Base-by-base conservation (phyloP, 2,797 vertebrate species). In the Lutjanus campechanus region DNA sequence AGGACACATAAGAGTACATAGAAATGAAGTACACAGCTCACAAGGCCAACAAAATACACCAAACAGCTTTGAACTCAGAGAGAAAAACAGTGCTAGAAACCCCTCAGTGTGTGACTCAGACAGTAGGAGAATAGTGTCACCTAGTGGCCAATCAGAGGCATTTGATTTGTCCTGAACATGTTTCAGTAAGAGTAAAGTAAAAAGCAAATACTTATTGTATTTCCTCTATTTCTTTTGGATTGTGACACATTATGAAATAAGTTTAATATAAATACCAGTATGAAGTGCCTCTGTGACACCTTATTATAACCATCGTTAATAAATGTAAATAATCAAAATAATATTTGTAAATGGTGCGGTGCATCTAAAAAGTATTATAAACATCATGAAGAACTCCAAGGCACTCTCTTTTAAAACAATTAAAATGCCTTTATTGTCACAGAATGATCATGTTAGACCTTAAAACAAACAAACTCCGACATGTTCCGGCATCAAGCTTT, bases 41-140 rank as follows among this genome's bases (percentile, higher is more conserved):
- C 51, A 60, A 70, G 69, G 60, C 43, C 62, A 54, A 19, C 17
- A 36, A 11, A 2, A 43, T 36, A 53, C 53, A 54, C 3, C 66
- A 19, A 1, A 19, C 40, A 70, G 56, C 36, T 64, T 16, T 83
- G 20, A 73, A 41, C 66, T 20, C 4, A 49, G 15, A 29, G 11
- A 46, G 22, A 29, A 56, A 73, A 5, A n/a, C 44, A 73, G 13
- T 0, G 11, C 43, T 6, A 43, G 20, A 58, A 41, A 36, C 11
- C 17, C 17, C 17, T 53, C 11, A 54, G 22, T 17, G 0, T 59
- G 44, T 19, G n/a, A 36, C 36, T 54, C 49, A 56, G 9, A 74
- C 22, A 73, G 59, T 61, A 58, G 84, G 66, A 40, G 20, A 90
- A 90, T 22, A 86, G 73, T 84, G 92, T 11, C 92, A 85, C 64